A percentile compares a stretch with the other conserved stretches of the same genome.
phyloP scores from a whole-genome alignment of 1,140 invertebrate genomes.

The Cotesia glomerata region DNA sequence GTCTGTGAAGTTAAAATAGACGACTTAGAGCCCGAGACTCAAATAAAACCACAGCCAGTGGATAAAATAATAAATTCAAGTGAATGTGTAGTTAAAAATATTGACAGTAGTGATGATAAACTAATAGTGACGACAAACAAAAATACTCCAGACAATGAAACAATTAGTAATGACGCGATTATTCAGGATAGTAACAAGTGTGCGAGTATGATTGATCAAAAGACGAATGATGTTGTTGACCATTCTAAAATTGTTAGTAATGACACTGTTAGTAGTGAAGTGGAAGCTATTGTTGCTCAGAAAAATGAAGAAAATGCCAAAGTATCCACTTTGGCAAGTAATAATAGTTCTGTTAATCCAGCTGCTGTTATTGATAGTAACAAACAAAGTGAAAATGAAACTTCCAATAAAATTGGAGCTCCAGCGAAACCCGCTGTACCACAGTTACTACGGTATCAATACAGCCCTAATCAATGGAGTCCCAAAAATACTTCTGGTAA shows the following conservation, averaged over 20 bases:
- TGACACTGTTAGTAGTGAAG: constrained; percentile 29
- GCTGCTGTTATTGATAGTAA: constrained; percentile 38
- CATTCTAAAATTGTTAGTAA: constrained; percentile 43
- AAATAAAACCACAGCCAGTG: neutral
- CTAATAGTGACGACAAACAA: neutral
- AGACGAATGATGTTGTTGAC: constrained; percentile 54
- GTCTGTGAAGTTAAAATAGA: neutral
- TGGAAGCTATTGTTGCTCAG: constrained; percentile 58
- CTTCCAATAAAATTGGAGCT: constrained; percentile 33
- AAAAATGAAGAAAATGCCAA: constrained; percentile 64
- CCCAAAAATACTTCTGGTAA: constrained; percentile 81
- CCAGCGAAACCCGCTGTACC: constrained; percentile 9
- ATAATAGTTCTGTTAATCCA: constrained; percentile 31
- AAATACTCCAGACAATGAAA: constrained; percentile 34
- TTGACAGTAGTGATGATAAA: neutral
- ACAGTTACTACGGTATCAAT: constrained; percentile 57
- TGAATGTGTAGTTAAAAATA: neutral
- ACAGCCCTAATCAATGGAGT: constrained; percentile 81
- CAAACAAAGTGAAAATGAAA: constrained; percentile 38
- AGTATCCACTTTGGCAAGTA: constrained; percentile 44
- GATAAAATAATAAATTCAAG: neutral
- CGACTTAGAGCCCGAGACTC: neutral
- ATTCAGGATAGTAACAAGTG: constrained; percentile 40
- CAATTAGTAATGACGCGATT: constrained; percentile 33
- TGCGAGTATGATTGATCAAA: constrained; percentile 34